Base-by-base conservation (phyloP, 2,888 invertebrate genomes). In the Gasteruption jaculator region DNA sequence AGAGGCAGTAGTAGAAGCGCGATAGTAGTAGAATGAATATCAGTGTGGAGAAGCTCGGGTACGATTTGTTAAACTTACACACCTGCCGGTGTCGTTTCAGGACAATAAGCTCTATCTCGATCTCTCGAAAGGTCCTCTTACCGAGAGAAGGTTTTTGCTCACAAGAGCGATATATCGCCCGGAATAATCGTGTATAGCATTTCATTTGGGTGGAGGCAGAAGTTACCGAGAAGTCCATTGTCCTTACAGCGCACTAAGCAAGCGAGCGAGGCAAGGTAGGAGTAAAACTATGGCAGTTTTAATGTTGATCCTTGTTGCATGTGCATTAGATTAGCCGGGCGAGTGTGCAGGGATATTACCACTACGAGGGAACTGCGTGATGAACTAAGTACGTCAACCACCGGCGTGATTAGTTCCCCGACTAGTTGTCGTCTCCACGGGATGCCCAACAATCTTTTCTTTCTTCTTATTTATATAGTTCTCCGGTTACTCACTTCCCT, bases 101-200 rank as follows among this genome's bases (percentile, higher is more conserved):
- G 59, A 62, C 62, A 62, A 62, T 62, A 59, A 60, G 53, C 58
- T 54, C 58, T 62, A 62, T 62, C 62, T 62, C 54, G 58, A 62
- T 62, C 59, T 60, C 50, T 26, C 45, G 47, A 49, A 51, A 54
- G 58, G 54, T 58, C 58, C 56, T 55, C 58, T 60, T 56, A 60
- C 57, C 54, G 48, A n/a, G n/a, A n/a, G n/a, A n/a, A n/a, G n/a
- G n/a, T n/a, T 50, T 43, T 51, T 41, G 52, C 50, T 53, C 53
- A 46, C 53, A 45, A 53, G 45, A 43, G 46, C 50, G 52, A 53
- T 55, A 39, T 39, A 56, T 56, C 56, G 52, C 49, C 47, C 52
- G 53, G 52, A 56, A 55, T 56, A 45, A 56, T 56, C 56, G 52
- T 56, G 56, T 57, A 55, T 55, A 55, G 48, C 55, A 46, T 56